Evolutionary conservation across 2,113 vertebrate genomes (phyloP).

Genomic region (Dendrocopos noguchii): DNA sequence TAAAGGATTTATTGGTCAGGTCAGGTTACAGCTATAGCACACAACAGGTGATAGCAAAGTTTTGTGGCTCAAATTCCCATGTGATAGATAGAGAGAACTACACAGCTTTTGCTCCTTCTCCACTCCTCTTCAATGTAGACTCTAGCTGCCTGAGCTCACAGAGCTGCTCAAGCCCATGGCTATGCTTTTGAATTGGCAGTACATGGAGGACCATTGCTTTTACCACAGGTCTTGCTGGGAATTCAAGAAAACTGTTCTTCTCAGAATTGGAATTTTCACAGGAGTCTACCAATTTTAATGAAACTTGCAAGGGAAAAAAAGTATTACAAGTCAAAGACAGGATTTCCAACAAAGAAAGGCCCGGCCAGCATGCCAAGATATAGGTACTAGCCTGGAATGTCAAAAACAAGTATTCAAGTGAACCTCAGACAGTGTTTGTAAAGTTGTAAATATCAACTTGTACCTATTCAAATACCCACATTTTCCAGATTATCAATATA

Average conservation of each 20-base stretch:
- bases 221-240: not conserved
- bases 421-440: not conserved
- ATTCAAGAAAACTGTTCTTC: not conserved
- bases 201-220: not conserved
- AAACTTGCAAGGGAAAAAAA: not conserved
- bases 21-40: not conserved
- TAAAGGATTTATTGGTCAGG: not conserved
- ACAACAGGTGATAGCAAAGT: not conserved
- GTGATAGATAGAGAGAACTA: not conserved
- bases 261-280: not conserved
- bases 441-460: not conserved
- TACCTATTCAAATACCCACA: not conserved
- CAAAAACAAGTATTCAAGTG: not conserved
- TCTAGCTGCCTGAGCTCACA: not conserved
- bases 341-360: not conserved
- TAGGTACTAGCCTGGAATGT: not conserved
- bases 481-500: not conserved
- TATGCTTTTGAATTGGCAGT: not conserved
- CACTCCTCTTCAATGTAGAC: not conserved
- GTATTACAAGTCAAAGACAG: not conserved
- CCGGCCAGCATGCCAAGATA: not conserved
- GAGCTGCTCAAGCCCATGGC: not conserved
- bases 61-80: not conserved
- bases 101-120: not conserved
- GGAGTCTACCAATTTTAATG: not conserved